Evolutionary conservation across 2,113 vertebrate genomes (phyloP).

Genomic region (Haplochromis vanheusdeni): DNA sequence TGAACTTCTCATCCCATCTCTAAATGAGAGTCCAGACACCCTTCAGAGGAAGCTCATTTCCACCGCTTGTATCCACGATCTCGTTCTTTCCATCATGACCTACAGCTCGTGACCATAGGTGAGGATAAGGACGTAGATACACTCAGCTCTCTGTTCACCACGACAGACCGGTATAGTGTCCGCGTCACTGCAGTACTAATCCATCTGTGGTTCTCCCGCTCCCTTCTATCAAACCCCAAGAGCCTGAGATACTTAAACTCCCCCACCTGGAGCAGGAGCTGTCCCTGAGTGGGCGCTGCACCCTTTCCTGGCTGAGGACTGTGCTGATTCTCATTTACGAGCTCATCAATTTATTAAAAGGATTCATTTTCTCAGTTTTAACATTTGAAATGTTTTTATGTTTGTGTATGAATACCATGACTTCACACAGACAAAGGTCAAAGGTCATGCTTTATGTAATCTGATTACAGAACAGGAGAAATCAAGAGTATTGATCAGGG

Average conservation of each 20-base stretch:
- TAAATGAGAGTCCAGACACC: not conserved
- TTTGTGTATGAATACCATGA: not conserved
- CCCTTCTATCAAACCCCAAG: not conserved
- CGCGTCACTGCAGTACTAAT: not conserved
- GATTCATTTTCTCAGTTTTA: not conserved
- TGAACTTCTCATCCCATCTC: not conserved
- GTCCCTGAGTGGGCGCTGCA: not conserved
- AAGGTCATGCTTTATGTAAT: not conserved
- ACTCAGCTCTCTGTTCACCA: not conserved
- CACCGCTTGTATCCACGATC: not conserved
- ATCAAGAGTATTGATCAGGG: not conserved
- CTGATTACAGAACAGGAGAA: not conserved
- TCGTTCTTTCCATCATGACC: not conserved
- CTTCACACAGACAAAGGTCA: not conserved
- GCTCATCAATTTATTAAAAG: not conserved
- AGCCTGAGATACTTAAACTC: not conserved
- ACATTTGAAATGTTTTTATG: not conserved
- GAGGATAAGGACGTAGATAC: not conserved
- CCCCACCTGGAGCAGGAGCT: not conserved
- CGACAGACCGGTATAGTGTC: not conserved
- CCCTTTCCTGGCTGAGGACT: not conserved
- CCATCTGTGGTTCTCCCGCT: not conserved
- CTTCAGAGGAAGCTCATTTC: not conserved
- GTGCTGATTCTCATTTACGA: not conserved
- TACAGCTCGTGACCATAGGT: not conserved